phyloP scores from a whole-genome alignment of 2,797 vertebrate genomes.

The Anableps anableps region DNA sequence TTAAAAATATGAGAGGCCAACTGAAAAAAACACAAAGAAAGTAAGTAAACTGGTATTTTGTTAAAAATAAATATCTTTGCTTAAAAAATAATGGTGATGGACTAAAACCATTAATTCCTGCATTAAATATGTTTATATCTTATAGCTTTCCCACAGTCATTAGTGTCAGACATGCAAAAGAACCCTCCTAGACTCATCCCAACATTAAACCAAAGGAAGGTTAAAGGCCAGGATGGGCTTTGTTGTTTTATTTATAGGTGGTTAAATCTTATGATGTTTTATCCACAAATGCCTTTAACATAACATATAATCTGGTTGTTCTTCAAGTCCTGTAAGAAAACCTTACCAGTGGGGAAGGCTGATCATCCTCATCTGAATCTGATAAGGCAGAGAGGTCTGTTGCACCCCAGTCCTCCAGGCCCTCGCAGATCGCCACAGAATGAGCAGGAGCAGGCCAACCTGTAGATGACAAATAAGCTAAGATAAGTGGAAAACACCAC shows the following conservation, averaged over 20 bases:
- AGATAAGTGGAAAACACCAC: background rate
- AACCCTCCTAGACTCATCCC: background rate
- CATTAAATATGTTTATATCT: background rate
- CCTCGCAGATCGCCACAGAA: constrained; percentile 87
- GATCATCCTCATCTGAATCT: constrained; percentile 89
- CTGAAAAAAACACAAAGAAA: background rate
- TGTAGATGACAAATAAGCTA: constrained; percentile 55
- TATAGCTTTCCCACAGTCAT: background rate
- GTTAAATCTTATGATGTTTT: no score
- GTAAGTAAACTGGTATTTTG: background rate
- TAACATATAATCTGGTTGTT: background rate
- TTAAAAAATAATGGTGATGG: background rate
- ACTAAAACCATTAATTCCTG: background rate
- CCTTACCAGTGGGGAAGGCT: constrained; percentile 85
- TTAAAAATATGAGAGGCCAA: no score
- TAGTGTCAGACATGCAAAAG: background rate
- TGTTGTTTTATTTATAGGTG: background rate
- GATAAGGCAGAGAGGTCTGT: constrained; percentile 87
- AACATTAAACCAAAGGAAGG: background rate
- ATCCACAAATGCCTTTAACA: background rate
- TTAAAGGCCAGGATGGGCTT: background rate
- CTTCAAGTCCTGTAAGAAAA: background rate
- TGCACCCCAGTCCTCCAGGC: constrained; percentile 87
- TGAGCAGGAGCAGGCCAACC: constrained; percentile 87
- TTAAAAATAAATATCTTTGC: background rate